These are phyloP conservation scores for Sipha flava DNA, from an alignment of 1,140 invertebrate species.

Conservation along the genomic window DNA sequence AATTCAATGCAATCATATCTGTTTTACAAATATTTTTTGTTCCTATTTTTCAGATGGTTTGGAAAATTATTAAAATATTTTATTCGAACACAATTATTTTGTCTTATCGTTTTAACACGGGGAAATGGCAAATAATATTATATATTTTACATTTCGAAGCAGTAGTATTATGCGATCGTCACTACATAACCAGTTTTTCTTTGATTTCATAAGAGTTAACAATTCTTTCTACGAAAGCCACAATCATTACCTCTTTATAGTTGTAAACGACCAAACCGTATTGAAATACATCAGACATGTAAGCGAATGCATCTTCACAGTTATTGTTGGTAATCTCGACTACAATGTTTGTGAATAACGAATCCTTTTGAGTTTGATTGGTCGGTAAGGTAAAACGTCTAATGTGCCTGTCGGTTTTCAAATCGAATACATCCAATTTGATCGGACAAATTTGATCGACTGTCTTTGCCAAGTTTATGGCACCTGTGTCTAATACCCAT, in stretches of 20 bases:
- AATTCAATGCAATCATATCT: too few relatives aligned
- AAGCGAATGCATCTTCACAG: constrained; percentile 59
- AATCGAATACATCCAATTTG: constrained; percentile 63
- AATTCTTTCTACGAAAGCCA: too few relatives aligned
- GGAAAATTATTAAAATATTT: too few relatives aligned
- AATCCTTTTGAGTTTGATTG: constrained; percentile 51
- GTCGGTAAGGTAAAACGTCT: constrained; percentile 55
- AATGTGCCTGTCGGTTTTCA: constrained; percentile 54
- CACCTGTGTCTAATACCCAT: constrained; percentile 68
- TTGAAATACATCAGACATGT: constrained; percentile 66
- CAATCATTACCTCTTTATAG: constrained; percentile 21
- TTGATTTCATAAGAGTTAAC: too few relatives aligned
- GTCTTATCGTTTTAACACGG: too few relatives aligned
- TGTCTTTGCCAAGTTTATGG: constrained; percentile 59
- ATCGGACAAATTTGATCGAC: constrained; percentile 62
- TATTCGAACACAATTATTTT: too few relatives aligned
- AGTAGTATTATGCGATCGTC: too few relatives aligned
- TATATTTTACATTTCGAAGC: too few relatives aligned
- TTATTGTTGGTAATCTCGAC: constrained; percentile 55
- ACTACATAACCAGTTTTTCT: too few relatives aligned
- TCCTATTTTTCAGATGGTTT: too few relatives aligned
- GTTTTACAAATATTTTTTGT: too few relatives aligned
- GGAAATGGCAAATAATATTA: too few relatives aligned
- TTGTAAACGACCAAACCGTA: constrained; percentile 43
- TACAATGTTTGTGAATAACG: constrained; percentile 63